A percentile compares a stretch with the other conserved stretches of the same genome.
Evolutionary conservation across 1,140 invertebrate species (phyloP).

Genomic region (Euwallacea fornicatus): DNA sequence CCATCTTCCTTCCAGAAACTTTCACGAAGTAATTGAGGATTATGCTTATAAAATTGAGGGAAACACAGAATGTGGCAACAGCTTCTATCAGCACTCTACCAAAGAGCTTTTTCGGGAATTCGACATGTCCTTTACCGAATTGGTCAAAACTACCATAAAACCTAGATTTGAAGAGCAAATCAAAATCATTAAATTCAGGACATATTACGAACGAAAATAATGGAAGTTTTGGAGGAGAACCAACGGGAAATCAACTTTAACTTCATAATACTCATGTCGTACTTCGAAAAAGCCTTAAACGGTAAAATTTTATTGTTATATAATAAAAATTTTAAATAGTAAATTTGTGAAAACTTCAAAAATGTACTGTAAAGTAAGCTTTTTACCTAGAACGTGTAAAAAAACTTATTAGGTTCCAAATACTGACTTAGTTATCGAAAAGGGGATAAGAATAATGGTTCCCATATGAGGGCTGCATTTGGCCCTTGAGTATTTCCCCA

Average conservation of each 20-base stretch:
- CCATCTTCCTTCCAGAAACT: conserved; percentile 41
- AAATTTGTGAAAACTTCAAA: conserved; percentile 39
- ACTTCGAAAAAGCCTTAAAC: conserved; percentile 9
- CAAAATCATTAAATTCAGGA: conserved; percentile 48
- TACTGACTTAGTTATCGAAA: conserved; percentile 39
- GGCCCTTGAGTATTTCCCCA: conserved; percentile 59
- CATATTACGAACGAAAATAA: conserved; percentile 51
- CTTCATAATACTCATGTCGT: conserved; percentile 9
- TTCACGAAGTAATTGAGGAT: conserved; percentile 25
- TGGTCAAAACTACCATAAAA: conserved; percentile 58
- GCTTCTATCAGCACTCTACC: conserved; percentile 12
- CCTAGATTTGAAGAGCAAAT: not conserved
- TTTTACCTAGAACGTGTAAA: conserved; percentile 49
- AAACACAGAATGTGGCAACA: not conserved
- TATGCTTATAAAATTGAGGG: conserved; percentile 27
- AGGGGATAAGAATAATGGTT: conserved; percentile 60
- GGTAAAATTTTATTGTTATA: conserved; percentile 7
- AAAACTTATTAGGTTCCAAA: conserved; percentile 53
- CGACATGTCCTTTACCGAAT: conserved; percentile 33
- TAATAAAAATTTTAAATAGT: not conserved
- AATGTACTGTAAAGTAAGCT: conserved; percentile 31
- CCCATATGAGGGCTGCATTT: conserved; percentile 65
- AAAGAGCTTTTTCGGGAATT: conserved; percentile 2
- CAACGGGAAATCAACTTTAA: conserved; percentile 52
- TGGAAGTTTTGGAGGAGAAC: conserved; percentile 27